Evolutionary conservation across 2,797 vertebrate genomes (phyloP), one percentile per base, ranked within the genome.

Genomic region (Mycteria americana): DNA sequence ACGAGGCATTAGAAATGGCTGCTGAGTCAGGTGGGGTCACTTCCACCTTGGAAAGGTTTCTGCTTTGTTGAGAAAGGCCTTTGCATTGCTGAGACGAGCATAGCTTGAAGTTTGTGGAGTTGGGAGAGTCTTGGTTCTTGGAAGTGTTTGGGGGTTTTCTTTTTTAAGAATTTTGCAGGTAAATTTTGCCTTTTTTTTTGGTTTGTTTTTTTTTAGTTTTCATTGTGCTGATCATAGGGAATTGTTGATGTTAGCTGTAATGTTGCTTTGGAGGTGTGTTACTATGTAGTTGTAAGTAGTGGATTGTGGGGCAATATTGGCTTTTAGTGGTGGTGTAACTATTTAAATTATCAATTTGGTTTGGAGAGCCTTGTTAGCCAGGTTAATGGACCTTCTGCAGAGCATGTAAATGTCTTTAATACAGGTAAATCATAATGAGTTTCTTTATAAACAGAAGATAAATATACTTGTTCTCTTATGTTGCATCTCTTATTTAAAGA

Each of bases 11-110:
- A 93, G 45, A 95, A 95, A 69, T 62, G 4, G 27, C 8, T 41
- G 9, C 57, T 39, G 62, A 7, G 28, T 0, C 46, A 70, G 65
- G 2, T n/a, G 43, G 33, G 8, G 0, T 8, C 0, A 6, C 10
- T 83, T 5, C 2, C 0, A 1, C 4, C 6, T 4, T 18, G 2
- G 25, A 2, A 2, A 18, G 1, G 3, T 2, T 57, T 35, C 5
- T 72, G 9, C 3, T 69, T 2, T 4, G 23, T 13, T 37, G 13
- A 7, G 39, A 7, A 9, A 0, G 45, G 11, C 0, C 1, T 19
- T 3, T 21, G 1, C 1, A 0, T 0, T 4, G 2, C 3, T 3
- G 17, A n/a, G 17, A 2, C 3, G 37, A 4, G 9, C 4, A 2
- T 6, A 25, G 33, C 19, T 6, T 28, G 12, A 7, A 13, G 6